Evolutionary conservation across 1,140 invertebrate genomes (phyloP).

Genomic region (Littorina saxatilis): DNA sequence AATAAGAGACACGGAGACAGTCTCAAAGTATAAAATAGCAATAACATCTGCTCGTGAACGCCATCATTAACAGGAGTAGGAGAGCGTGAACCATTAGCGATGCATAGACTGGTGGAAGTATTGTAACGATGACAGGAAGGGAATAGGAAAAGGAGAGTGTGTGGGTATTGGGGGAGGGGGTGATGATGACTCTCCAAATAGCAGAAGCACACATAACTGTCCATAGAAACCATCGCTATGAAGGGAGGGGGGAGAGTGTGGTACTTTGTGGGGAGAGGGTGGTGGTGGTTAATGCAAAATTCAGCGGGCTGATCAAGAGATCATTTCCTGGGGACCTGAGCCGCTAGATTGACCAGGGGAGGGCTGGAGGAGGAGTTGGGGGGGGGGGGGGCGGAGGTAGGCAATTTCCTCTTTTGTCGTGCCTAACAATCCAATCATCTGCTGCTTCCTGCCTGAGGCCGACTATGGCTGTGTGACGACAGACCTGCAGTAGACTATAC

Average conservation of each 20-base stretch:
- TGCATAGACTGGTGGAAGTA: too few species aligned
- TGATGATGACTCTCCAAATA: too few species aligned
- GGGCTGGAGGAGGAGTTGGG: background rate
- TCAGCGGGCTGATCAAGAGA: background rate
- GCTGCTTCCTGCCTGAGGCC: background rate
- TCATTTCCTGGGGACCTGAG: constrained; percentile 6
- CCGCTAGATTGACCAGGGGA: background rate
- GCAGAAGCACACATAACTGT: too few species aligned
- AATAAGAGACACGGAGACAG: too few species aligned
- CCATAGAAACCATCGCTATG: too few species aligned
- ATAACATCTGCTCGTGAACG: too few species aligned
- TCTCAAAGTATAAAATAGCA: too few species aligned
- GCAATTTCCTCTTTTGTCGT: constrained; percentile 21
- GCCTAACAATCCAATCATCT: constrained; percentile 25
- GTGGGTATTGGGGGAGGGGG: background rate
- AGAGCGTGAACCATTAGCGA: too few species aligned
- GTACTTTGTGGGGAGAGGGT: background rate
- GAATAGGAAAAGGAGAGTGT: background rate
- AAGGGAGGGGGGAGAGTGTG: too few species aligned
- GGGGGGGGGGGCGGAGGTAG: background rate
- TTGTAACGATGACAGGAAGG: background rate
- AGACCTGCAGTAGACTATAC: too few species aligned
- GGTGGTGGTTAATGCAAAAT: constrained; percentile 2
- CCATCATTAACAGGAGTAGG: too few species aligned
- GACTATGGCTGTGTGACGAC: too few species aligned